These are phyloP conservation scores for Spodoptera littoralis DNA, from an alignment of 2,888 invertebrate genomes.

Conservation along the genomic window DNA sequence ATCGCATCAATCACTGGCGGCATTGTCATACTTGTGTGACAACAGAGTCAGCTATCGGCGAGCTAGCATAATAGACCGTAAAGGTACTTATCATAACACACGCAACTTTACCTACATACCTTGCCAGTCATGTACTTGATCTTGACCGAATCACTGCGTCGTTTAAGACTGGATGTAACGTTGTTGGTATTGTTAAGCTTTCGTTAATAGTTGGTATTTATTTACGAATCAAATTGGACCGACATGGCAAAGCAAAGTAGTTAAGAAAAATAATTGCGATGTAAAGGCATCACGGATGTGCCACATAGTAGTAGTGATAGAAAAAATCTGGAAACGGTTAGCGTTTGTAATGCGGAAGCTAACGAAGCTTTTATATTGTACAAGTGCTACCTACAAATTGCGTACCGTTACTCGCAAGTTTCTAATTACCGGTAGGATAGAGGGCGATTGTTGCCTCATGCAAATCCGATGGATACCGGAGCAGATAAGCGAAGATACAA, in stretches of 20 bases:
- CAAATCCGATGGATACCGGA: conserved; percentile 78
- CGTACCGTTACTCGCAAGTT: conserved; percentile 82
- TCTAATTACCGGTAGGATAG: conserved; percentile 83
- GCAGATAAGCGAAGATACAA: conserved; percentile 66
- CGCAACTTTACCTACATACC: conserved; percentile 43
- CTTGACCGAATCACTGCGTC: conserved; percentile 33
- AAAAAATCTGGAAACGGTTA: conserved; percentile 40
- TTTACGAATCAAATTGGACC: conserved; percentile 12
- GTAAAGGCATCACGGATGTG: conserved; percentile 25
- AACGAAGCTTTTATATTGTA: conserved; percentile 62
- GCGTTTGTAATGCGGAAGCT: conserved; percentile 54
- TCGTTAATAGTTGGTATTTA: neutral
- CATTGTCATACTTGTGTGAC: conserved; percentile 81
- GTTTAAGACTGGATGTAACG: conserved; percentile 14
- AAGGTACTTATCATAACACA: conserved; percentile 52
- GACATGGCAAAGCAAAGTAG: conserved; percentile 11
- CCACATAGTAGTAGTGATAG: conserved; percentile 5
- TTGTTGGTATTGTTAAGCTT: conserved; percentile 10
- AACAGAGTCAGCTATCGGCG: conserved; percentile 62
- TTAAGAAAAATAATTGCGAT: conserved; percentile 13
- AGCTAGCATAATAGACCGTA: conserved; percentile 58
- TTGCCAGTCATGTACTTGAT: conserved; percentile 42
- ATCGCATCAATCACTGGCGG: conserved; percentile 82
- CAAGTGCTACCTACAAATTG: conserved; percentile 73
- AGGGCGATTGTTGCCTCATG: conserved; percentile 83